A percentile compares a stretch with the other conserved stretches of the same genome.
phyloP scores from a whole-genome alignment of 2,113 vertebrate genomes.

The Prolemur simus region DNA sequence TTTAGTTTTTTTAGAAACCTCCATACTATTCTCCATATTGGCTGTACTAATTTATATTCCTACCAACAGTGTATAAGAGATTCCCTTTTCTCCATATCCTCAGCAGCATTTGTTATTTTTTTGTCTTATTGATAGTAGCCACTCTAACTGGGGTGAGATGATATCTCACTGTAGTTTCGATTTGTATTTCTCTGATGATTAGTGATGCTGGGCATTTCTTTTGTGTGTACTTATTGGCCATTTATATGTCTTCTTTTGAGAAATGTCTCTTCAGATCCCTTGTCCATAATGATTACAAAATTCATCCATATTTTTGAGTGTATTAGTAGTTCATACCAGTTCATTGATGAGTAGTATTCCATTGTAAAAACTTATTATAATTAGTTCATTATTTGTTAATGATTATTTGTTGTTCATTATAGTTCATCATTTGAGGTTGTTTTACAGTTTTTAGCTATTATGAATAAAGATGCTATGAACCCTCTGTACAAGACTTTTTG shows the following conservation, averaged over 20 bases:
- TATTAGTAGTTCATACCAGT: background rate
- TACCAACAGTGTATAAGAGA: background rate
- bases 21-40: background rate
- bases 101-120: background rate
- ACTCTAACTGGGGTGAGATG: background rate
- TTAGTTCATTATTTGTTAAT: background rate
- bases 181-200: background rate
- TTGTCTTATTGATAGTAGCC: background rate
- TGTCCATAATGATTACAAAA: background rate
- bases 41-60: background rate
- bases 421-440: background rate
- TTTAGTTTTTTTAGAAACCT: background rate
- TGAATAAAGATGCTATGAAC: background rate
- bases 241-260: background rate
- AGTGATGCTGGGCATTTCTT: background rate
- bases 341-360: background rate
- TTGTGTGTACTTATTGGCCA: background rate
- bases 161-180: background rate
- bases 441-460: background rate
- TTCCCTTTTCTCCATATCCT: background rate
- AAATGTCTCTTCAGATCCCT: background rate
- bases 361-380: background rate
- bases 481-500: background rate
- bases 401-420: too few relatives aligned
- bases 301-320: too few relatives aligned